A percentile compares a stretch with the other conserved stretches of the same genome.
These are phyloP conservation scores for Brevimyrus niger DNA, from an alignment of 2,113 vertebrate species.

Conservation along the genomic window DNA sequence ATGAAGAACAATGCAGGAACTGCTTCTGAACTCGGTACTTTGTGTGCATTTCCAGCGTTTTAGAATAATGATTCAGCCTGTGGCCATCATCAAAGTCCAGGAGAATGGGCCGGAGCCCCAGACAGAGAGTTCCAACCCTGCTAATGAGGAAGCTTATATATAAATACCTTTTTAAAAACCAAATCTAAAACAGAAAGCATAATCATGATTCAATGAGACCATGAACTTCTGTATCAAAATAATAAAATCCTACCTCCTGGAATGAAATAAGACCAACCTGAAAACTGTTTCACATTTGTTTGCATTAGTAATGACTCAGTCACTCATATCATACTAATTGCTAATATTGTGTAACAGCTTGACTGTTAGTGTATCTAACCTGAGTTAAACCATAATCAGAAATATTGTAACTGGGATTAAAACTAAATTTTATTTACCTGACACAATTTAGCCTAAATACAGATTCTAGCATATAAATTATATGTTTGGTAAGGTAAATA, in stretches of 20 bases:
- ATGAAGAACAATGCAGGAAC: neutral
- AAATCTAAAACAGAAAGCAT: conserved; percentile 57
- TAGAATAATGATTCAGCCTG: conserved; percentile 86
- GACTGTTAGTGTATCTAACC: conserved; percentile 63
- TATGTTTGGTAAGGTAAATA: neutral
- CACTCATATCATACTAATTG: conserved; percentile 41
- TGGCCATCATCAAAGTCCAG: conserved; percentile 67
- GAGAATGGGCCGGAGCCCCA: conserved; percentile 81
- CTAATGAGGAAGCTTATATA: conserved; percentile 87
- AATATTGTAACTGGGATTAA: conserved; percentile 61
- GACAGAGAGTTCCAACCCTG: conserved; percentile 71
- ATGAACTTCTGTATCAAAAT: conserved; percentile 82
- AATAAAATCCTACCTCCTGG: conserved; percentile 97
- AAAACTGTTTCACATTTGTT: conserved; percentile 48
- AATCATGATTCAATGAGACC: conserved; percentile 75
- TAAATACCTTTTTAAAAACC: conserved; percentile 60
- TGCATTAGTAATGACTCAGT: conserved; percentile 47
- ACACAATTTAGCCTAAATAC: neutral
- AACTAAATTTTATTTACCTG: conserved; percentile 12
- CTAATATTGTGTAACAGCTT: conserved; percentile 52
- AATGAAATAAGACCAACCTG: conserved; percentile 71
- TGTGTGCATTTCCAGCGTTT: conserved; percentile 64
- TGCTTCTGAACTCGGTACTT: neutral
- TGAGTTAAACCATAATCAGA: neutral
- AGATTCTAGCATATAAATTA: conserved; percentile 1